Base-by-base conservation (phyloP, 2,113 vertebrate genomes). In the Microcebus jonahi region DNA sequence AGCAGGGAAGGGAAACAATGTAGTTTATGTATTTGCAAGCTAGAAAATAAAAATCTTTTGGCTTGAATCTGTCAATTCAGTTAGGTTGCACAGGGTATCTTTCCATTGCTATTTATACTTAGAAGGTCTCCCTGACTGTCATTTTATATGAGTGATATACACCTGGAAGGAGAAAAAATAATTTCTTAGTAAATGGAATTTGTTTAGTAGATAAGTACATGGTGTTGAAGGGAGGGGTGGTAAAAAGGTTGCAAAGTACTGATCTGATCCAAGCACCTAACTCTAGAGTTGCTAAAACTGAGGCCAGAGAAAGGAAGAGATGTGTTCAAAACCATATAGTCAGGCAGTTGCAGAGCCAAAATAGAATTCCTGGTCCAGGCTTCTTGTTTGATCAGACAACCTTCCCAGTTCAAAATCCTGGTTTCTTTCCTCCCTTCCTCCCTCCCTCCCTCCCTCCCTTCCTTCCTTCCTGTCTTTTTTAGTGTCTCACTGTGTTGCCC, bases 141-240 rank as follows among this genome's bases (percentile, higher is more conserved):
- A 15, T 14, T 21, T 96, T 42, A 45, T 61, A 8, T 90, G 76
- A 80, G 65, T 77, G 39, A n/a, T 63, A 79, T 2, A 79, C 10
- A 67, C 57, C 18, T 14, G 21, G 6, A 65, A 94, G n/a, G 88
- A 80, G 57, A 94, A 68, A 50, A 81, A 95, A 90, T 76, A 63
- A 81, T 81, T 87, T 94, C 25, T 90, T 71, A 83, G 68, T 23
- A 63, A 79, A 91, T 73, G 34, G 36, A 71, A 36, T 82, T 95
- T 68, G 73, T 86, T 93, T 61, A 75, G 9, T 57, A 79, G 59
- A 63, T 93, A 88, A 93, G 73, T 93, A 57, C 75, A 55, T 55
- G 61, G 8, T 91, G 48, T 77, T 68, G 70, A 88, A 94, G 13
- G 18, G 20, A 71, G 6, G 31, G 27, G 21, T 36, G 18, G 27